Base-by-base conservation (phyloP, 2,888 invertebrate genomes). In the Ichneumoninae sp. region DNA sequence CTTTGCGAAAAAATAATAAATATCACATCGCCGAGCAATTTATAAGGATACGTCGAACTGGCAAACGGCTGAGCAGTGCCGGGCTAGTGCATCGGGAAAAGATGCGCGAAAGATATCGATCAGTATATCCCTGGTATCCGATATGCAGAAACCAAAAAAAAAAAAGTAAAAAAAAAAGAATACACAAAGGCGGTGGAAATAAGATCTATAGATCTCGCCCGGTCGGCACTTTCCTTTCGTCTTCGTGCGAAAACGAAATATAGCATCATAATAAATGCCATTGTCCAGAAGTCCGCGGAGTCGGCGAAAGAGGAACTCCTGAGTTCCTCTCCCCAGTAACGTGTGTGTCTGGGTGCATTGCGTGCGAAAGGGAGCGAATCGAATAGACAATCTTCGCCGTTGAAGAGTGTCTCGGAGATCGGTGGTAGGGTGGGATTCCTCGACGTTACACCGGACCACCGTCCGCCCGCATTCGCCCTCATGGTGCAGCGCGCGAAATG, bases 61-160 rank as follows among this genome's bases (percentile, higher is more conserved):
- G 76, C 40, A 66, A 83, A 80, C 80, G 36, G 75, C 22, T 75
- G 80, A 65, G 71, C 22, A 68, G 68, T 33, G 26, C 52, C 33
- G 52, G 44, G 47, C 60, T 30, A 62, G 50, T 62, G 62, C 62
- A 62, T 13, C 30, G 62, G 22, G 2, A 60, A n/a, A 50, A 66
- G 22, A 80, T 72, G 30, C 40, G 52, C 62, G 2, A 52, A 66
- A 87, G 86, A 87, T 87, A 87, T 85, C 80, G 87, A 87, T 87
- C 87, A 82, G 22, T 26, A 81, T 81, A 81, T 80, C 47, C 71
- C 69, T 62, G 69, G 36, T 30, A 47, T 33, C 26, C 68, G 33
- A 70, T 44, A 75, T 75, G 44, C 44, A 47, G 70, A 80, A 80
- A 83, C 54, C 50, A 62, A 72, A 60, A 72, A 57, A 40, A 72